Evolutionary conservation across 2,888 invertebrate species (phyloP).

Genomic region (Anoplius nigerrimus): DNA sequence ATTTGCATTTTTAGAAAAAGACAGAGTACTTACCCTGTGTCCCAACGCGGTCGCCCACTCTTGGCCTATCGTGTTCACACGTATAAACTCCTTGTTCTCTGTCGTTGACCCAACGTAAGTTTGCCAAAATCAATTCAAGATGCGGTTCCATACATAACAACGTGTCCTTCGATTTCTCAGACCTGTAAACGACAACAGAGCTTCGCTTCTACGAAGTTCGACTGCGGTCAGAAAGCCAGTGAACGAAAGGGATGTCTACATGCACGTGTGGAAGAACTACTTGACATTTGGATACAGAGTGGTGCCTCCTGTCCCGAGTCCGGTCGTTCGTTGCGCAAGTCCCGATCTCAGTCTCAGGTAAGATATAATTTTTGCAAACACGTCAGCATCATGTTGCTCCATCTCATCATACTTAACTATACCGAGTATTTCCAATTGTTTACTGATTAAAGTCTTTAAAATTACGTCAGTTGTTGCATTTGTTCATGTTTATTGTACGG

Average conservation of each 20-base stretch:
- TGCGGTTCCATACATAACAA: background rate
- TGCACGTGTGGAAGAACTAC: constrained; percentile 99
- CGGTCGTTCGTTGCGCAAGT: constrained; percentile 92
- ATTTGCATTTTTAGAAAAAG: constrained; percentile 91
- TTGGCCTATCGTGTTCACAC: constrained; percentile 96
- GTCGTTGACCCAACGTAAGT: constrained; percentile 96
- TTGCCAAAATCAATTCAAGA: constrained; percentile 14
- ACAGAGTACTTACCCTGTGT: constrained; percentile 88
- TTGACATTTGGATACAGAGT: constrained; percentile 97
- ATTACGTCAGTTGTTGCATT: background rate
- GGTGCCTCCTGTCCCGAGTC: constrained; percentile 93
- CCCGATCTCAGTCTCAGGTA: constrained; percentile 94
- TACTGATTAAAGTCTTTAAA: constrained; percentile 2
- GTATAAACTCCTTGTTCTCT: constrained; percentile 92
- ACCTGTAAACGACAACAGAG: constrained; percentile 96
- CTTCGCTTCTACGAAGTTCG: constrained; percentile 92
- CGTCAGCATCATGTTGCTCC: constrained; percentile 21
- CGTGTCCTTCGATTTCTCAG: constrained; percentile 74
- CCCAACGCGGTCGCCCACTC: constrained; percentile 91
- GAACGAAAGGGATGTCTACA: constrained; percentile 94
- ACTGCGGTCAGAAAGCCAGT: constrained; percentile 92
- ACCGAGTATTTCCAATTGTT: constrained; percentile 15
- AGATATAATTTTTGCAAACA: constrained; percentile 40
- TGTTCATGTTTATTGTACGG: background rate
- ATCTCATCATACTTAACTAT: constrained; percentile 36